Conservation (phyloP, 1,140 invertebrate species). For the Varroa destructor region DNA sequence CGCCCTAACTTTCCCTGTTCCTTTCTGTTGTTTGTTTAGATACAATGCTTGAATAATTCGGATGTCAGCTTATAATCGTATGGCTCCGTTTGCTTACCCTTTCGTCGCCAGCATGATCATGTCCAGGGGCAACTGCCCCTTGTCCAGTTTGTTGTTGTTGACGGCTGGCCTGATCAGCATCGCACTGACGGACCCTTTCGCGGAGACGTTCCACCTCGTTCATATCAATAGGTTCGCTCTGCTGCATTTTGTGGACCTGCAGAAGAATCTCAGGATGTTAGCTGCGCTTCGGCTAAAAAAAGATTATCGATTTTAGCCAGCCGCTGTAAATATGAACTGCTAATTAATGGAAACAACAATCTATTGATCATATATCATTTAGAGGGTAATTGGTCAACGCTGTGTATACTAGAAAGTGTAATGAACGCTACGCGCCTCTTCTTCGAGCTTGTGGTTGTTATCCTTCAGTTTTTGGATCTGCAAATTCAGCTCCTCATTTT, state of each 20-base stretch:
- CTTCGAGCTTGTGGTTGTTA: constrained; percentile 2
- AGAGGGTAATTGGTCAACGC: too few species aligned
- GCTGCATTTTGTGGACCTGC: constrained; percentile 3
- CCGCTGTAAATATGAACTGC: too few species aligned
- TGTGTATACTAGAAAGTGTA: too few species aligned
- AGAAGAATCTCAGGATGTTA: too few species aligned
- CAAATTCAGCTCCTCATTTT: constrained; percentile 15
- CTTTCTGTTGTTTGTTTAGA: too few species aligned
- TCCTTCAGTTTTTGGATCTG: constrained; percentile 3
- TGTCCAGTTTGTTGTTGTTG: not conserved
- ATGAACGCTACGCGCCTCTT: not conserved
- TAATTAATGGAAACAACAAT: too few species aligned
- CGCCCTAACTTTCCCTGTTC: too few species aligned
- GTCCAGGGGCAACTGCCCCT: not conserved
- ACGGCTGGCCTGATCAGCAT: not conserved
- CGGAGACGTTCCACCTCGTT: constrained; percentile 8
- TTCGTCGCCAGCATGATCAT: not conserved
- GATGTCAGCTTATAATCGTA: too few species aligned
- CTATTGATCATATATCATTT: too few species aligned
- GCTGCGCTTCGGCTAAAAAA: too few species aligned
- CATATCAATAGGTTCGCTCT: constrained; percentile 14
- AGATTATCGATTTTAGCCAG: too few species aligned
- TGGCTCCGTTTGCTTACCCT: too few species aligned
- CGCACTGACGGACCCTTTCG: constrained; percentile 3
- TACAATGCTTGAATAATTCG: not conserved